Base-by-base conservation (phyloP, 2,797 vertebrate species). In the Manis javanica region DNA sequence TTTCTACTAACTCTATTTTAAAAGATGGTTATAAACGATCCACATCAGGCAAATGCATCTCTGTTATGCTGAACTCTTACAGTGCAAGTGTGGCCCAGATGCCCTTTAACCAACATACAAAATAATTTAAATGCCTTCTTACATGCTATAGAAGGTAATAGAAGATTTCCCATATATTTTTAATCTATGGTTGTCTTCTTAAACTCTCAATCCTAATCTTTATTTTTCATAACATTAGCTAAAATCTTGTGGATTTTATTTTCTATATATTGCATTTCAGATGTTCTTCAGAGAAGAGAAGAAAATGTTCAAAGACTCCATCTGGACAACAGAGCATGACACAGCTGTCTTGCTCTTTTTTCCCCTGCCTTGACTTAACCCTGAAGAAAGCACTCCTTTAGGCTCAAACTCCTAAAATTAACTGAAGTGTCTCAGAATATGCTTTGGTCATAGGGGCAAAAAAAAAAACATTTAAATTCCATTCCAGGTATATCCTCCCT, bases 221-320 rank as follows among this genome's bases (percentile, higher is more conserved):
- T 11, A 71, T 87, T 93, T 98, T 94, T 71, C 92, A 75, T 96
- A 91, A 92, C 78, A 95, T 95, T 92, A 85, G 59, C 84, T 87
- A 96, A 51, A 97, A 63, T 78, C 51, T 91, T n/a, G 2, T 5
- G 14, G 78, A 81, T 93, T 71, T 88, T 64, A 81, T 83, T 75
- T 83, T 71, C 59, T 96, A 46, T 51, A 26, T 82, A 49, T 90
- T 86, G 37, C 16, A 57, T 96, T 95, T 66, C 46, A 61, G 87
- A 95, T 57, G 75, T 85, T 69, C 49, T 98, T 92, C 94, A 93
- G 93, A 57, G 87, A 97, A 74, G 57, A 19, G 31, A 77, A 92
- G 88, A 37, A 96, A 37, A 53, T 74, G 95, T 94, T 94, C 90
- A 93, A 95, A 97, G 81, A n/a, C 66, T 91, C 42, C 3, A 31